phyloP scores from a whole-genome alignment of 1,140 invertebrate species.

The Aphelenchoides besseyi region DNA sequence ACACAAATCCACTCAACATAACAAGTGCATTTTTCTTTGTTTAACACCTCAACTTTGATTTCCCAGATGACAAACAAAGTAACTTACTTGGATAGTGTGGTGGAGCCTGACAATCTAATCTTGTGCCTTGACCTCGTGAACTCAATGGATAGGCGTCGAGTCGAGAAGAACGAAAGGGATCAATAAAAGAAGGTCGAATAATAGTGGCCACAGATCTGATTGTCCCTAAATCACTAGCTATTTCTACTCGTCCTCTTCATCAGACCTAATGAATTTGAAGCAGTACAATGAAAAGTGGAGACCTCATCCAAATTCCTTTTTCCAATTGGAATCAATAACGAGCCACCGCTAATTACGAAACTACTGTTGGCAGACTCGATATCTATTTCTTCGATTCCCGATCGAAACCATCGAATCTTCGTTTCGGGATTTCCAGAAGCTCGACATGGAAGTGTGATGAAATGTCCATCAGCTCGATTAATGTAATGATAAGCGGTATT shows the following conservation, averaged over 20 bases:
- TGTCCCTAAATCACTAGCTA: constrained; percentile 45
- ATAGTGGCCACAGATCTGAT: constrained; percentile 31
- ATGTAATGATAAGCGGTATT: constrained; percentile 20
- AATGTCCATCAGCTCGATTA: constrained; percentile 26
- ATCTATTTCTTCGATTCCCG: constrained; percentile 31
- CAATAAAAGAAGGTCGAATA: constrained; percentile 42
- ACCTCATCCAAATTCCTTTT: constrained; percentile 12
- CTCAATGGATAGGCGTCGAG: constrained; percentile 40
- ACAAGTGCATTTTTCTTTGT: too few species aligned
- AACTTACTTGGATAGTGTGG: constrained; percentile 45
- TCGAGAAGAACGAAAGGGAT: constrained; percentile 34
- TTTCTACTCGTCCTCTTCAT: too few species aligned
- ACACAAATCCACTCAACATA: too few species aligned
- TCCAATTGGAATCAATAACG: constrained; percentile 34
- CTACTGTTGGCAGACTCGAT: constrained; percentile 14
- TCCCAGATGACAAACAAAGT: background rate
- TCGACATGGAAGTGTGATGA: constrained; percentile 35
- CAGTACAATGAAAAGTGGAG: constrained; percentile 37
- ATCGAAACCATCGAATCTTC: constrained; percentile 38
- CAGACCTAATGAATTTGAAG: background rate
- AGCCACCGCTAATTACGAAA: constrained; percentile 41
- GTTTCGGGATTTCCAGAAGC: constrained; percentile 36
- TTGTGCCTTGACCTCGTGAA: constrained; percentile 26
- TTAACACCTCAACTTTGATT: too few species aligned
- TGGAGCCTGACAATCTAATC: constrained; percentile 43